phyloP scores from a whole-genome alignment of 2,888 invertebrate genomes.

The Dorcus hopei region DNA sequence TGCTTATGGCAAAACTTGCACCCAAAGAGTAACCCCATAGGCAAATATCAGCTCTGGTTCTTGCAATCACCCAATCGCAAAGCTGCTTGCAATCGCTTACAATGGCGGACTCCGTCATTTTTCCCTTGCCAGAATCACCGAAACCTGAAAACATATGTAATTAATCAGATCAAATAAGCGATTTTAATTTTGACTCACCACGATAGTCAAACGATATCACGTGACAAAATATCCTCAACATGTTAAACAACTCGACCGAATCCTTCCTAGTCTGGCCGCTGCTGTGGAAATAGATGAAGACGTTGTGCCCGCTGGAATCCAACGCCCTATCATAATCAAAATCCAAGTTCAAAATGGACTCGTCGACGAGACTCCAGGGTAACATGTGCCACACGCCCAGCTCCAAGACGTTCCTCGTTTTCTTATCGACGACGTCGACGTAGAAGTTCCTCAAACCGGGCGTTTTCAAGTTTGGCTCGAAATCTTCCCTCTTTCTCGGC shows the following conservation, averaged over 20 bases:
- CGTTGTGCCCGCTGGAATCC: conserved; percentile 45
- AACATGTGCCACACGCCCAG: conserved; percentile 72
- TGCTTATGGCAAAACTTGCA: conserved; percentile 37
- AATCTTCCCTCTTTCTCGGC: too few species aligned
- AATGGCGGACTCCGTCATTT: conserved; percentile 38
- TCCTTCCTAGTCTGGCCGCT: conserved; percentile 42
- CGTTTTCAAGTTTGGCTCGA: conserved; percentile 39
- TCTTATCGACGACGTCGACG: conserved; percentile 45
- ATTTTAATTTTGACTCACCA: conserved; percentile 30
- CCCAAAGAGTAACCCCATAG: conserved; percentile 46
- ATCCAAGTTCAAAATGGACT: conserved; percentile 40
- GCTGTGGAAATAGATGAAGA: conserved; percentile 46
- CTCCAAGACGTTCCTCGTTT: conserved; percentile 50
- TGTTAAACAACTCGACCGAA: conserved; percentile 66
- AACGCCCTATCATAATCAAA: conserved; percentile 56
- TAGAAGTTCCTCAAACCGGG: conserved; percentile 68
- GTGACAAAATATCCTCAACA: conserved; percentile 57
- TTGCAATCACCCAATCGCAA: conserved; percentile 36
- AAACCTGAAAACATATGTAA: conserved; percentile 32
- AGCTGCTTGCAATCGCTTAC: conserved; percentile 41
- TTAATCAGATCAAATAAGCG: too few species aligned
- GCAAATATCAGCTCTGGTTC: conserved; percentile 36
- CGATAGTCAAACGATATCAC: conserved; percentile 46
- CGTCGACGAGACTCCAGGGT: conserved; percentile 53
- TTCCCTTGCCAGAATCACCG: conserved; percentile 39